Conservation (phyloP, 2,888 invertebrate genomes). For the Cenopis cana region DNA sequence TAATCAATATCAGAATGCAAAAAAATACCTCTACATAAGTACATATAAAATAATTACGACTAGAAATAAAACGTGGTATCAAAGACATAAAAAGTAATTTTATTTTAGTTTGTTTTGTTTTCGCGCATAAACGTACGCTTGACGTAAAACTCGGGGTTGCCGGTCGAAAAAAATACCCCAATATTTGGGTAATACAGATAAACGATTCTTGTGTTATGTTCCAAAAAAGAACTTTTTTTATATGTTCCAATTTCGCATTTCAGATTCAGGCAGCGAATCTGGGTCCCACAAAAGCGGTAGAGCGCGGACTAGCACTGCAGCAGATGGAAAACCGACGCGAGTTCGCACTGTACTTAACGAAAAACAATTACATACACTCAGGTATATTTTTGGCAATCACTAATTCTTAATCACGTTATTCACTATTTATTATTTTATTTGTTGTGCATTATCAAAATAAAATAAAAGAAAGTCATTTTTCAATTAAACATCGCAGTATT, state of each 20-base stretch:
- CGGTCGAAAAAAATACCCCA: not conserved
- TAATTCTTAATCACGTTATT: not conserved
- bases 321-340: conserved; percentile 98
- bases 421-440: not conserved
- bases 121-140: not conserved
- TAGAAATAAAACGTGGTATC: not conserved
- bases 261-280: conserved; percentile 97
- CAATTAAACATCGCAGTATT: too few relatives aligned
- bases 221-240: not conserved
- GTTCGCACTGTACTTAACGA: conserved; percentile 99
- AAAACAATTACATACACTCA: conserved; percentile 98
- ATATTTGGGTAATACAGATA: not conserved
- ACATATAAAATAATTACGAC: not conserved
- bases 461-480: too few relatives aligned
- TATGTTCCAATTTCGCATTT: conserved; percentile 43
- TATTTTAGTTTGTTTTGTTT: not conserved
- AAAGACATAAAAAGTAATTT: not conserved
- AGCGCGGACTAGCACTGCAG: conserved; percentile 84
- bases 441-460: not conserved
- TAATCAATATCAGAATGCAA: too few relatives aligned
- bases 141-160: conserved; percentile 16
- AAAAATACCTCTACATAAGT: too few relatives aligned
- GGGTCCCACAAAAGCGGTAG: conserved; percentile 94
- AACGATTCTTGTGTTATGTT: not conserved
- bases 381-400: conserved; percentile 71